Evolutionary conservation across 2,888 invertebrate genomes (phyloP).

Genomic region (Lasioglossum marginatum): DNA sequence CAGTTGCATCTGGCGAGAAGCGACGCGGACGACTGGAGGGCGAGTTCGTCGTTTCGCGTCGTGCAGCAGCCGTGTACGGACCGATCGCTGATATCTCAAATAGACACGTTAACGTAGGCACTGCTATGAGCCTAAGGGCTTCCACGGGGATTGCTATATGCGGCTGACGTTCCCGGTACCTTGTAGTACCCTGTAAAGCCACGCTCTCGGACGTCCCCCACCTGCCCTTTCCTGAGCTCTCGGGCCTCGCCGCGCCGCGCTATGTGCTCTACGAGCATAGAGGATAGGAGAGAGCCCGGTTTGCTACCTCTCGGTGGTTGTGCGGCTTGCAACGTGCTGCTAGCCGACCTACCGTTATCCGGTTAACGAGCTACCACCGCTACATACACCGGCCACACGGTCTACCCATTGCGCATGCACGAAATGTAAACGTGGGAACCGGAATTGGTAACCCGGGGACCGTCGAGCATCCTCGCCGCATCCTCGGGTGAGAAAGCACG

Average conservation of each 20-base stretch:
- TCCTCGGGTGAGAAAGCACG: constrained; percentile 71
- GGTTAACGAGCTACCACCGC: constrained; percentile 84
- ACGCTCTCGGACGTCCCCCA: constrained; percentile 49
- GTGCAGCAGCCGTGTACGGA: constrained; percentile 71
- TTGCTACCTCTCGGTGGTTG: constrained; percentile 62
- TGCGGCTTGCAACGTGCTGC: constrained; percentile 69
- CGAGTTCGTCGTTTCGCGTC: constrained; percentile 66
- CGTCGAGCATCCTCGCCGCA: constrained; percentile 48
- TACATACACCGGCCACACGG: constrained; percentile 79
- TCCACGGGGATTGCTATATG: constrained; percentile 64
- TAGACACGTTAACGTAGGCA: constrained; percentile 80
- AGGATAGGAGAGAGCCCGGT: background rate
- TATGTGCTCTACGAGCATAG: background rate
- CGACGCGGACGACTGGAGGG: constrained; percentile 55
- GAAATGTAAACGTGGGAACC: constrained; percentile 85
- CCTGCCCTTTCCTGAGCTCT: constrained; percentile 18
- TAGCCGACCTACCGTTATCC: constrained; percentile 83
- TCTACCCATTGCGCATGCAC: constrained; percentile 83
- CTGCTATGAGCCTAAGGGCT: constrained; percentile 73
- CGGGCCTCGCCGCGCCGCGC: constrained; percentile 14
- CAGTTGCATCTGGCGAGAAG: constrained; percentile 14
- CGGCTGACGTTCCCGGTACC: constrained; percentile 64
- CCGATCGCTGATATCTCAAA: constrained; percentile 81
- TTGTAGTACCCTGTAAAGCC: constrained; percentile 69
- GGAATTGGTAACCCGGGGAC: constrained; percentile 80